These are phyloP conservation scores for Sebastes fasciatus DNA, from an alignment of 2,113 vertebrate genomes.

Conservation along the genomic window DNA sequence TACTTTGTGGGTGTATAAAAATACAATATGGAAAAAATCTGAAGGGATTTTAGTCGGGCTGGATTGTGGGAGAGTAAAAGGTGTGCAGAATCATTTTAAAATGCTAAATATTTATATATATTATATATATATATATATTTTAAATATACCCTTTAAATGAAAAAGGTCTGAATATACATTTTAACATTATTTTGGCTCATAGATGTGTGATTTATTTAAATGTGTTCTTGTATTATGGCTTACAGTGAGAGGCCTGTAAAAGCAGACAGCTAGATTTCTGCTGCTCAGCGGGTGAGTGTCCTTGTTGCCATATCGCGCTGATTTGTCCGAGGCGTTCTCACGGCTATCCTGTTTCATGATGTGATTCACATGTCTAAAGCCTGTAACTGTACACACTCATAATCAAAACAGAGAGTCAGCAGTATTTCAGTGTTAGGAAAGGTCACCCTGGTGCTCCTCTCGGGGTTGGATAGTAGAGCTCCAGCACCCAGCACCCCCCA, in stretches of 20 bases:
- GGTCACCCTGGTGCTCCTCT: background rate
- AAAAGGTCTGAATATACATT: background rate
- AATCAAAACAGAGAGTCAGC: constrained; percentile 24
- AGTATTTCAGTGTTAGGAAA: background rate
- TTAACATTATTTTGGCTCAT: background rate
- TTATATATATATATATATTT: too few species aligned
- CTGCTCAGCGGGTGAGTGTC: constrained; percentile 11
- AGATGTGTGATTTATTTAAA: background rate
- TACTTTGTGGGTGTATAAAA: background rate
- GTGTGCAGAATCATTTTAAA: background rate
- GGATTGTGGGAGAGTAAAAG: too few species aligned
- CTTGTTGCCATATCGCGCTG: background rate
- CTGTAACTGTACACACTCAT: constrained; percentile 15
- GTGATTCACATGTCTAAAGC: background rate
- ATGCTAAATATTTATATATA: too few species aligned
- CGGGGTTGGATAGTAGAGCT: background rate
- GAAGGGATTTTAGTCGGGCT: too few species aligned
- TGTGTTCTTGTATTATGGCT: background rate
- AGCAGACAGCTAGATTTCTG: constrained; percentile 5
- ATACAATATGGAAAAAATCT: too few species aligned
- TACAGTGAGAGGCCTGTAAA: background rate
- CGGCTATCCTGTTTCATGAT: constrained; percentile 62
- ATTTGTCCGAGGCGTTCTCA: constrained; percentile 57
- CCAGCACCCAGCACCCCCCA: background rate
- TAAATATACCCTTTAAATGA: background rate